Evolutionary conservation across 2,888 invertebrate species (phyloP).

Genomic region (Punctoribates punctum): DNA sequence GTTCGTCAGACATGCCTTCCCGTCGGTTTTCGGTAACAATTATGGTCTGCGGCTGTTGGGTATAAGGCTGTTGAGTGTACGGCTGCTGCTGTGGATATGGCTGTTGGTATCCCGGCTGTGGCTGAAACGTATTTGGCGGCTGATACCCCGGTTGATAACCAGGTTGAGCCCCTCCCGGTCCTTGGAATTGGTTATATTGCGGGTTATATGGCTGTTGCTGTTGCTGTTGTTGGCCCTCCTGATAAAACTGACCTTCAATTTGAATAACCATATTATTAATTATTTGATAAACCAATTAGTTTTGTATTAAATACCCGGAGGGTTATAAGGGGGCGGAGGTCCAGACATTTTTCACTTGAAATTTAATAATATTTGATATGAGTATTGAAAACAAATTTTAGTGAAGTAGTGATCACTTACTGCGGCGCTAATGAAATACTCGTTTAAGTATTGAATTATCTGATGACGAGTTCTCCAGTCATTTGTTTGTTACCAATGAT

Average conservation of each 20-base stretch:
- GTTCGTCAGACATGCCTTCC: slow-evolving; percentile 7
- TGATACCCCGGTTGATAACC: neutral
- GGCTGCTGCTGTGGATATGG: neutral
- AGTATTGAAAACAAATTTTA: neutral
- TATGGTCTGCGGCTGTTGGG: slow-evolving; percentile 21
- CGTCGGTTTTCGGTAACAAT: neutral
- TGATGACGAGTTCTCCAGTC: no score
- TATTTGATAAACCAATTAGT: neutral
- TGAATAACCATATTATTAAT: neutral
- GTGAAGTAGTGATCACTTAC: neutral
- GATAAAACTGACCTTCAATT: slow-evolving; percentile 16
- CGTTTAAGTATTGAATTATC: no score
- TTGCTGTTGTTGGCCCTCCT: no score
- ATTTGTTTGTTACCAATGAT: no score
- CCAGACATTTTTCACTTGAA: neutral
- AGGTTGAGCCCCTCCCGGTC: neutral
- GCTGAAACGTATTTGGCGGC: neutral
- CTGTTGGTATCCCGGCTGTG: neutral
- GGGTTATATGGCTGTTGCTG: neutral
- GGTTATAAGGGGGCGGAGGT: slow-evolving; percentile 23
- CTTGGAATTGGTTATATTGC: slow-evolving; percentile 17
- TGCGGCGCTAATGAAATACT: no score
- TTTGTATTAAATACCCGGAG: neutral
- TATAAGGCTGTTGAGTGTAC: slow-evolving; percentile 4
- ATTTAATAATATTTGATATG: neutral